phyloP scores from a whole-genome alignment of 2,113 vertebrate genomes.

The Azemiops feae region DNA sequence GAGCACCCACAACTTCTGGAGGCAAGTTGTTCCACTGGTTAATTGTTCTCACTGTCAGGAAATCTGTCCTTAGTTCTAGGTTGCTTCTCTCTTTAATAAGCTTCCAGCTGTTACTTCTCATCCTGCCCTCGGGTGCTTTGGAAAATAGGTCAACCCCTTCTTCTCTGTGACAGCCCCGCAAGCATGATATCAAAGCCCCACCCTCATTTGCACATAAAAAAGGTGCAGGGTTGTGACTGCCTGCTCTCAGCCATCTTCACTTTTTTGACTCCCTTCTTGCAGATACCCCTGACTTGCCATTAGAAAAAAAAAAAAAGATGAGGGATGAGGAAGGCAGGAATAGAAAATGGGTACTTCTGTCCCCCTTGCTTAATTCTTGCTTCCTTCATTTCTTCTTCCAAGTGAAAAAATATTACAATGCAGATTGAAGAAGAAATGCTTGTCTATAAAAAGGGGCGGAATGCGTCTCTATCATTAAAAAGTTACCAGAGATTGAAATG shows the following conservation, averaged over 20 bases:
- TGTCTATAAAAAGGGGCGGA: background rate
- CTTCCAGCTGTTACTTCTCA: too few relatives aligned
- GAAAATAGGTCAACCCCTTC: too few relatives aligned
- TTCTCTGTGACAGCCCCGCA: background rate
- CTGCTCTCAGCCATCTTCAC: background rate
- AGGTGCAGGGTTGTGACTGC: background rate
- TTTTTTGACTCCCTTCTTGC: background rate
- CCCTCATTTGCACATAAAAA: background rate
- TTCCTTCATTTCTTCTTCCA: background rate
- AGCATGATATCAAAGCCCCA: background rate
- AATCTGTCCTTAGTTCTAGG: too few relatives aligned
- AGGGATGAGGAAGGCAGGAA: background rate
- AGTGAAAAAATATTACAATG: background rate
- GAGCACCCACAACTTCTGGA: too few relatives aligned
- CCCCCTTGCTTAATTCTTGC: background rate
- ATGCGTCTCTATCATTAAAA: background rate
- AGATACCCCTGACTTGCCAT: background rate
- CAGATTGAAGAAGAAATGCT: background rate
- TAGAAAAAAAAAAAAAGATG: too few relatives aligned
- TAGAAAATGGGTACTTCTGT: background rate
- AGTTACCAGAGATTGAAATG: background rate
- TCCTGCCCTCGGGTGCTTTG: too few relatives aligned
- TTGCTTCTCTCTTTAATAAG: too few relatives aligned
- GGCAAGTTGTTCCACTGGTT: too few relatives aligned
- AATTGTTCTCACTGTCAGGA: too few relatives aligned